phyloP scores from a whole-genome alignment of 1,140 invertebrate genomes.

The Zaprionus taronus region DNA sequence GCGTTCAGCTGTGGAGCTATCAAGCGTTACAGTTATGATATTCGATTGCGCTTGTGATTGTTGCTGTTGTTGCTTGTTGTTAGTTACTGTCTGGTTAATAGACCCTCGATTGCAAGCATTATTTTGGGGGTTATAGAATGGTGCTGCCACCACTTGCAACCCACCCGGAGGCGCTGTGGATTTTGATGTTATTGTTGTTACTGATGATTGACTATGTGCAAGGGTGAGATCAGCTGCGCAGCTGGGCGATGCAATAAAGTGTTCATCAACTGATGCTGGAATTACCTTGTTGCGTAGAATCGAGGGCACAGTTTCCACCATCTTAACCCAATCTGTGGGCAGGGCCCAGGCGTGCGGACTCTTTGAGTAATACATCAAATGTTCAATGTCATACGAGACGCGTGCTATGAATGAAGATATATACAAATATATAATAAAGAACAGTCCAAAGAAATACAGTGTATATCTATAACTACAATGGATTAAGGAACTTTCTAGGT shows the following conservation, averaged over 20 bases:
- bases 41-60: constrained; percentile 31
- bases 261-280: constrained; percentile 22
- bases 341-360: constrained; percentile 79
- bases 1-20: constrained; percentile 44
- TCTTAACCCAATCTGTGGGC: constrained; percentile 77
- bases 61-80: constrained; percentile 53
- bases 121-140: constrained; percentile 12
- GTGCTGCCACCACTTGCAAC: neutral
- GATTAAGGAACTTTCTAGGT: neutral
- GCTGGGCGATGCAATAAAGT: constrained; percentile 27
- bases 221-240: constrained; percentile 40
- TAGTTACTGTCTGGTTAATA: constrained; percentile 40
- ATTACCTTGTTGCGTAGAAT: constrained; percentile 84
- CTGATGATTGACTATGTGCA: constrained; percentile 63
- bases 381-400: constrained; percentile 79
- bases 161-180: constrained; percentile 18
- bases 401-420: constrained; percentile 54
- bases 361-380: constrained; percentile 79
- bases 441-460: neutral
- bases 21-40: constrained; percentile 36
- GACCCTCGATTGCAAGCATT: constrained; percentile 27
- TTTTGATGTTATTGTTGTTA: constrained; percentile 37
- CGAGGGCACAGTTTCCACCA: constrained; percentile 69
- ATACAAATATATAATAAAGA: neutral
- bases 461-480: neutral